Base-by-base conservation (phyloP, 2,888 invertebrate genomes). In the Drepanosiphum platanoidis region DNA sequence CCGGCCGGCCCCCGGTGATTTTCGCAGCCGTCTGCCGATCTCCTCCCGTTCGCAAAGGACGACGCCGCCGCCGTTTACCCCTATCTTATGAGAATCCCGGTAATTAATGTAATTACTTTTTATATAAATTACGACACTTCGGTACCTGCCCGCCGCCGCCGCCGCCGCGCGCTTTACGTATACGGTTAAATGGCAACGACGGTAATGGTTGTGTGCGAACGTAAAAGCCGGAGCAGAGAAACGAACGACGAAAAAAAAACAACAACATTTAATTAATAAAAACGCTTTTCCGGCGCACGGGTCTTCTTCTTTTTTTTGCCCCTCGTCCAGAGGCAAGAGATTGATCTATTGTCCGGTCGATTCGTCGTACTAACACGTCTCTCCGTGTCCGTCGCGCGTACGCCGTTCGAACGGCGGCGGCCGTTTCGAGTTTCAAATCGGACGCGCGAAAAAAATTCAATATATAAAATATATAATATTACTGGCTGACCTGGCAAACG, bases 41-140 rank as follows among this genome's bases (percentile, higher is more conserved):
- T 77, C 2, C 30, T 52, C 22, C 32, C 7, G 74, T n/a, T 22
- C 52, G 52, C 52, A 58, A 52, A 75, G n/a, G 75, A 34, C 39
- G n/a, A 18, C 36, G 9, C 39, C 27, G 18, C 36, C 61, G 27
- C 58, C 22, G 22, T 52, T 52, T 74, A 32, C 15, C 27, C 36
- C 36, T 77, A 77, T 18, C 61, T 61, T 61, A 39, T 18, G 61
- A n/a, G n/a, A 27, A 39, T 61, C 36, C 36, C 15, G 32, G 66
- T 42, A 64, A 79, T 79, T 79, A 79, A 79, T 79, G 78, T 32
- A 79, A 79, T 79, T 79, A 79, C 42, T 66, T 66, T 66, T 8
- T 27, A 27, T 32, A n/a, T 78, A 32, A 42, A 66, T 66, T 66
- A 78, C 78, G 18, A 75, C 34, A 77, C 61, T 39, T 77, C 13